These are phyloP conservation scores for Diplolepis rosae DNA, from an alignment of 2,888 invertebrate genomes.

Conservation along the genomic window DNA sequence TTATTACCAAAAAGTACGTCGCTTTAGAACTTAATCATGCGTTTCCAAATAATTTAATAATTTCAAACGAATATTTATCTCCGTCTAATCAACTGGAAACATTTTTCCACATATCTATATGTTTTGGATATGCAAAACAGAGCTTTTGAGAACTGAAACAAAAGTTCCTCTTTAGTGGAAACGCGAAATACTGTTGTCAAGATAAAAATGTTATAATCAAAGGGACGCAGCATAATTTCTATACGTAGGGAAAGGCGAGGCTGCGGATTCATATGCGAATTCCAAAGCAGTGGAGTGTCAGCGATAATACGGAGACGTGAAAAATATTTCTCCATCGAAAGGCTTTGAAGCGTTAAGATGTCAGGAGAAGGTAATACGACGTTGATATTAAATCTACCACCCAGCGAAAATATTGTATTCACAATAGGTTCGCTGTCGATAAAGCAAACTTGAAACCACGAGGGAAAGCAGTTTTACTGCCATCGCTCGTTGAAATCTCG, in stretches of 20 bases:
- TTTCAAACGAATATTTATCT: no score
- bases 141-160: no score
- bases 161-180: no score
- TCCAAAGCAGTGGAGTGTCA: neutral
- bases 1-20: no score
- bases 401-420: neutral
- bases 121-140: no score
- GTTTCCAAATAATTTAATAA: no score
- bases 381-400: neutral
- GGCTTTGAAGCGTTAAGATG: conserved; percentile 7
- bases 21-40: no score
- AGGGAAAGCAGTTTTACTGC: conserved; percentile 12
- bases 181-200: no score
- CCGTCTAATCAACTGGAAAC: no score
- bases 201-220: no score
- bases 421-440: conserved; percentile 3
- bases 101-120: no score
- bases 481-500: conserved; percentile 27
- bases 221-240: no score
- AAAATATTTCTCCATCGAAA: conserved; percentile 11
- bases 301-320: neutral
- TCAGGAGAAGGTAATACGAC: neutral
- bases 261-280: neutral
- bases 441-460: conserved; percentile 26
- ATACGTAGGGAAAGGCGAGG: neutral